Evolutionary conservation across 2,113 vertebrate species (phyloP).

Genomic region (Tamias sibiricus): DNA sequence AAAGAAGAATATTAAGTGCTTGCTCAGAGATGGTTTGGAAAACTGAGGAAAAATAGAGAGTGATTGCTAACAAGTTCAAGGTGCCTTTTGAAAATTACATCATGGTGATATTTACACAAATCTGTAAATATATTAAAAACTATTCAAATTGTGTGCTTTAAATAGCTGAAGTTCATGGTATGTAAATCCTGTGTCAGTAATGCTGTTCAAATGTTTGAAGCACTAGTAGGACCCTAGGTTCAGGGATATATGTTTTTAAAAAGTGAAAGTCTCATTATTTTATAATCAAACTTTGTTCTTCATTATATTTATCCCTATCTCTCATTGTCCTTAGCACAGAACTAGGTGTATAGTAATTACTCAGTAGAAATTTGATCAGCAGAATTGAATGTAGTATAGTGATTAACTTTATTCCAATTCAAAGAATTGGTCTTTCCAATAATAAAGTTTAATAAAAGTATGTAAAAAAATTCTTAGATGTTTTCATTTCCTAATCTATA

Average conservation of each 20-base stretch:
- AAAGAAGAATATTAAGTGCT: not conserved
- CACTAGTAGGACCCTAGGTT: not conserved
- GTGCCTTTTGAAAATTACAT: conserved; percentile 29
- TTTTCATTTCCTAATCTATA: conserved; percentile 47
- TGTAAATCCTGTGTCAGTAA: not conserved
- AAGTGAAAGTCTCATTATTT: not conserved
- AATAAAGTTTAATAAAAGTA: not conserved
- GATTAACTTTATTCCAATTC: conserved; percentile 12
- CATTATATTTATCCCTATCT: not conserved
- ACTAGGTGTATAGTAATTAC: not conserved
- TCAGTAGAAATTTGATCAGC: not conserved
- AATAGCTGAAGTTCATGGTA: conserved; percentile 1
- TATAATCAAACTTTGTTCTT: conserved; percentile 20
- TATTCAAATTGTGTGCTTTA: not conserved
- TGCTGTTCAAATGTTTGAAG: not conserved
- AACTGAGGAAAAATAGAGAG: not conserved
- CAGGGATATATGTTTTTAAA: not conserved
- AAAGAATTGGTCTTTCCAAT: not conserved
- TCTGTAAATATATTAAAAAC: conserved; percentile 23
- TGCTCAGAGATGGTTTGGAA: not conserved
- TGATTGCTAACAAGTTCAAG: not conserved
- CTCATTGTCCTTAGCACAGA: not conserved
- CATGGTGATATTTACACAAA: not conserved
- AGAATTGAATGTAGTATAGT: not conserved
- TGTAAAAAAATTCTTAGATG: not conserved